phyloP scores from a whole-genome alignment of 2,113 vertebrate genomes.

The Microcebus ravelobensis region DNA sequence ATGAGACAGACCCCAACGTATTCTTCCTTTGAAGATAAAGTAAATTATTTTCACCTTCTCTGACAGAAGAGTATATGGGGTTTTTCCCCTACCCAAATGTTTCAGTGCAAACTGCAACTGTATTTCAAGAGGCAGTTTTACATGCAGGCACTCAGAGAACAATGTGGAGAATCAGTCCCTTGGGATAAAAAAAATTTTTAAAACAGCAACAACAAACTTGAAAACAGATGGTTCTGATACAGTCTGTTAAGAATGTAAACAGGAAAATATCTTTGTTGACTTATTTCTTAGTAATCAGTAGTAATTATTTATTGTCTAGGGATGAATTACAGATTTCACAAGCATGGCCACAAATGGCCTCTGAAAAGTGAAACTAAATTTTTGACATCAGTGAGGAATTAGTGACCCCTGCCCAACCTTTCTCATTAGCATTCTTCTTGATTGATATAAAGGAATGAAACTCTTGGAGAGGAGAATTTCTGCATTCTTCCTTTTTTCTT shows the following conservation, averaged over 20 bases:
- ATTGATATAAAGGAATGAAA: slow-evolving; percentile 56
- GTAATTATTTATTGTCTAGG: slow-evolving; percentile 87
- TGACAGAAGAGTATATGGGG: slow-evolving; percentile 30
- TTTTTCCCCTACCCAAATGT: slow-evolving; percentile 60
- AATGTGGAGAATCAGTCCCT: slow-evolving; percentile 85
- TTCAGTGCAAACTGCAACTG: slow-evolving; percentile 59
- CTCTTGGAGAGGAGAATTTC: neutral
- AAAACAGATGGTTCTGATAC: slow-evolving; percentile 90
- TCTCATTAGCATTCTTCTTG: slow-evolving; percentile 49
- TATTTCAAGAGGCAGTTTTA: slow-evolving; percentile 79
- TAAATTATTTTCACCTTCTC: slow-evolving; percentile 36
- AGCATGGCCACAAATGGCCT: slow-evolving; percentile 70
- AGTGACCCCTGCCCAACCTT: slow-evolving; percentile 6
- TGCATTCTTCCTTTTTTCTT: slow-evolving; percentile 49
- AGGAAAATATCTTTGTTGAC: slow-evolving; percentile 90
- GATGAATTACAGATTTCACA: slow-evolving; percentile 82
- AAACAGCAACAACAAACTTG: slow-evolving; percentile 73
- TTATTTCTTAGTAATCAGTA: slow-evolving; percentile 88
- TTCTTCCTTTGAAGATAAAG: neutral
- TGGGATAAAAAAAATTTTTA: slow-evolving; percentile 74
- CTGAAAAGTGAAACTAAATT: slow-evolving; percentile 74
- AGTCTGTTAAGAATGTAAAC: slow-evolving; percentile 90
- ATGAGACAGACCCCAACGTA: neutral
- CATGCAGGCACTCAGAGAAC: slow-evolving; percentile 80
- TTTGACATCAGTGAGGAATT: slow-evolving; percentile 68